A percentile compares a stretch with the other conserved stretches of the same genome.
phyloP scores from a whole-genome alignment of 2,113 vertebrate species.

The Raja brachyura region DNA sequence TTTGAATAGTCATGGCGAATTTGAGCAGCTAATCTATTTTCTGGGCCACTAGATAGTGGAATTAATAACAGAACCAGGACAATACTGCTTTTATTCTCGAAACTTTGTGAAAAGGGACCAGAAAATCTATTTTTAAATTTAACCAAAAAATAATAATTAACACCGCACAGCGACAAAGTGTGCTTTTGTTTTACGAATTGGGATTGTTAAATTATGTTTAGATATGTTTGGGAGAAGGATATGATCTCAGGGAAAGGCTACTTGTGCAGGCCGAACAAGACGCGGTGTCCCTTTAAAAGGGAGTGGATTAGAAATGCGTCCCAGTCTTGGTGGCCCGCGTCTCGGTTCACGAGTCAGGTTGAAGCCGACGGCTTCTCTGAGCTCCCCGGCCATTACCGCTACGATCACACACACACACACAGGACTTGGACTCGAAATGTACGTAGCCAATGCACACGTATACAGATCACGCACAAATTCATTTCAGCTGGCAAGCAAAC shows the following conservation, averaged over 20 bases:
- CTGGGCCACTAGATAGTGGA: background rate
- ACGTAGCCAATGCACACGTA: constrained; percentile 19
- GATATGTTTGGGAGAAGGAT: too few relatives aligned
- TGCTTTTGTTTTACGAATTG: background rate
- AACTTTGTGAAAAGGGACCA: background rate
- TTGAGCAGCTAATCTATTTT: background rate
- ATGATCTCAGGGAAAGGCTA: too few relatives aligned
- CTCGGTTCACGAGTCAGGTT: constrained; percentile 22
- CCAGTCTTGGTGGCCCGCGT: background rate
- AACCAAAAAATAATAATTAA: background rate
- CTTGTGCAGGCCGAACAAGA: background rate
- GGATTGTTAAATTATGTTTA: background rate
- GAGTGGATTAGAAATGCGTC: constrained; percentile 23
- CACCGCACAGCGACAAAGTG: background rate
- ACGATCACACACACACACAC: background rate
- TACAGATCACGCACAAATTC: constrained; percentile 17
- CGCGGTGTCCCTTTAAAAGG: constrained; percentile 27
- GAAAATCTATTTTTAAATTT: background rate
- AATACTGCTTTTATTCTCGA: background rate
- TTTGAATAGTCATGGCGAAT: background rate
- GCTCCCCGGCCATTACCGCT: constrained; percentile 30
- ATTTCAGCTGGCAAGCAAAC: constrained; percentile 31
- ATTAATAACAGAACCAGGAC: background rate
- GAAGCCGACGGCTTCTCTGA: background rate
- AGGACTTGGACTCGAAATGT: constrained; percentile 12